Evolutionary conservation across 2,888 invertebrate species (phyloP).

Genomic region (Acheta domesticus): DNA sequence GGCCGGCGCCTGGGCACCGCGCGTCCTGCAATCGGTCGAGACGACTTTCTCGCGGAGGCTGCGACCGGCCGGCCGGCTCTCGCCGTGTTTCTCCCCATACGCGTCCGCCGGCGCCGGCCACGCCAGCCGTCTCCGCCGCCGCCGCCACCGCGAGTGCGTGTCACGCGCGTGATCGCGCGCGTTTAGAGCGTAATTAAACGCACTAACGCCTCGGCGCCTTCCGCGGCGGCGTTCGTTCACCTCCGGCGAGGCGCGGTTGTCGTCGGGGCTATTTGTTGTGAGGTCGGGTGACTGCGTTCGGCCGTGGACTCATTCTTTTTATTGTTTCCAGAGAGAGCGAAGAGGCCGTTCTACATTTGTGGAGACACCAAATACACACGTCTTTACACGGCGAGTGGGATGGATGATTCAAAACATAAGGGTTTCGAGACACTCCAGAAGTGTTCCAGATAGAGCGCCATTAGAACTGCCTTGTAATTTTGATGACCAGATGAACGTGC

Average conservation of each 20-base stretch:
- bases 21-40: not conserved
- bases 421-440: too few relatives aligned
- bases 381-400: too few relatives aligned
- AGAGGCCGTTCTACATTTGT: too few relatives aligned
- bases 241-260: not conserved
- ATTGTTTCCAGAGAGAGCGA: too few relatives aligned
- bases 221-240: not conserved
- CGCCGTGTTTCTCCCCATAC: not conserved
- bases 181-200: constrained; percentile 5
- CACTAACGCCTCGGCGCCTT: not conserved
- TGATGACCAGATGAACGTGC: too few relatives aligned
- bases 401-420: too few relatives aligned
- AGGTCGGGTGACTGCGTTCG: too few relatives aligned
- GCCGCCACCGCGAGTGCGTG: not conserved
- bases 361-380: too few relatives aligned
- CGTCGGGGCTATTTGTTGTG: too few relatives aligned
- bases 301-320: too few relatives aligned
- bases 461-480: too few relatives aligned
- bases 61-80: not conserved
- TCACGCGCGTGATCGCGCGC: not conserved
- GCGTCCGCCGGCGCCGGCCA: not conserved
- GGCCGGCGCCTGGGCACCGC: not conserved
- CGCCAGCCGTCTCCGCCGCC: not conserved
- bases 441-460: too few relatives aligned
- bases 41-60: constrained; percentile 1